Evolutionary conservation across 2,888 invertebrate species (phyloP), one percentile per base, ranked within the genome.

Genomic region (Hyposoter dolosus): DNA sequence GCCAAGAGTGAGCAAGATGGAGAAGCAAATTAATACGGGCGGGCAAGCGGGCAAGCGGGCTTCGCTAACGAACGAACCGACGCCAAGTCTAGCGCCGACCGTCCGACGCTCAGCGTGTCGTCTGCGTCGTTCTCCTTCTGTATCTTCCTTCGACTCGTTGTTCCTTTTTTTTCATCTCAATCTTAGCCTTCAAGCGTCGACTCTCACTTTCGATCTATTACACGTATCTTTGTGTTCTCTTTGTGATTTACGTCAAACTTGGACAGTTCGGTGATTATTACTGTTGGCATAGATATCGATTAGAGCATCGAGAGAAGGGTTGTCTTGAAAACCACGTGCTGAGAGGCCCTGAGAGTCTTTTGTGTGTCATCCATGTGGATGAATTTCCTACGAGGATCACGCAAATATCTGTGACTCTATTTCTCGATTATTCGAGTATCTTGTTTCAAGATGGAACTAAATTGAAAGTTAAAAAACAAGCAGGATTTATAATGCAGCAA

Each of bases 21-120:
- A 87, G 88, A 93, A 92, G 93, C 93, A 93, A 93, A 93, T 93
- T 93, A 93, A 93, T 93, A 93, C 93, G 92, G 92, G 92, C 91
- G 93, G 91, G 91, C 92, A 91, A 92, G 92, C 91, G 93, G 91
- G 91, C 92, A 91, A 92, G 92, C 93, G 92, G 91, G 91, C 91
- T 91, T 92, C 91, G 92, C 92, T 93, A 93, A 93, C 93, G 93
- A 93, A 93, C 92, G 93, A 92, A 92, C 91, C 91, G 92, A 92
- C 92, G 93, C 93, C 92, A 93, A 93, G 93, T 92, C 91, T 92
- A 92, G 93, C 91, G 90, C 91, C 93, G 93, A 93, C 93, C 91
- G 90, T 89, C 89, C 89, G 89, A 90, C 90, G 89, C 88, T 90
- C 90, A 88, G 88, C 89, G 87, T 83, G 86, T 74, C 88, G 87